Base-by-base conservation (phyloP, 2,113 vertebrate genomes). In the Ursus arctos region DNA sequence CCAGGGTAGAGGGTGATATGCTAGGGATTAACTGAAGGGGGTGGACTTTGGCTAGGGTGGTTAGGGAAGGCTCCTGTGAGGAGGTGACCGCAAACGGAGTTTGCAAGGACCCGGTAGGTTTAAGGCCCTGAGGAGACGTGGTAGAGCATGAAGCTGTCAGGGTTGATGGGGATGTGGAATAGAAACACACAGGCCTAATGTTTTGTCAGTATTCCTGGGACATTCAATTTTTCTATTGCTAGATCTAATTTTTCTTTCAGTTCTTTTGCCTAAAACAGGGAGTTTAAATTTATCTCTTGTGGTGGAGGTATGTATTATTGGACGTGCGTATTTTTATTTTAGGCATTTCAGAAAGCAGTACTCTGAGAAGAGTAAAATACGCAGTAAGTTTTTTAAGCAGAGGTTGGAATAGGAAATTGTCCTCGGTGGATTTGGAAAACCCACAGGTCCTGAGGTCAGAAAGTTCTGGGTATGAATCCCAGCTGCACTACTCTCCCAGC, bases 201-300 rank as follows among this genome's bases (percentile, higher is more conserved):
- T 72, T 36, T 21, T 93, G 63, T 72, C 47, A 82, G 3, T 91
- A 72, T 72, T 81, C 24, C 88, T 79, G 72, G 93, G 65, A 55
- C 61, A 91, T 63, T 90, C 49, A 47, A 7, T 69, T 91, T 96
- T 88, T 63, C 94, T 94, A 71, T 57, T 36, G 51, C 80, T 94
- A 71, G 31, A 26, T 96, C 91, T 92, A 85, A 88, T 90, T 92
- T 95, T 95, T 94, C 74, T 95, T 80, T 93, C 69, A 36, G 6
- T 71, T 94, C 74, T 84, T 92, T 88, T 88, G 83, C 95, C 61
- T 95, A 88, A 79, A 72, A 86, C n/a, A 7, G n/a, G n/a, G 69
- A 90, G 86, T 86, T 96, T 95, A 94, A 97, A 85, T 94, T 69
- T 85, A 91, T 98, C 91, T 94, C 57, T 84, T n/a, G 33, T 7